Evolutionary conservation across 1,140 invertebrate genomes (phyloP), one percentile per base, ranked within the genome.

Genomic region (Drosophila melanica): DNA sequence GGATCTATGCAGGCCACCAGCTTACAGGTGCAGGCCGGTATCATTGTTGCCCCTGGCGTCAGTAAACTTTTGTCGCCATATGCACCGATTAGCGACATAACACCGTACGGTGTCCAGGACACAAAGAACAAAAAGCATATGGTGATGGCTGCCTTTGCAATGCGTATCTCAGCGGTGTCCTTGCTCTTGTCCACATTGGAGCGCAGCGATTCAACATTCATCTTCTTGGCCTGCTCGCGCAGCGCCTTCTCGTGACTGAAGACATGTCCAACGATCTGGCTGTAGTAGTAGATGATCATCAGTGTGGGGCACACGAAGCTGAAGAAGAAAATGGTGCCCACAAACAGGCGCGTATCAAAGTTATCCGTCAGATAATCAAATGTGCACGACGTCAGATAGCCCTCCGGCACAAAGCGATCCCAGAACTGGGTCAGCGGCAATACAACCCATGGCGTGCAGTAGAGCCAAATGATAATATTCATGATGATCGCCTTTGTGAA

Each of bases 141-240:
- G 1, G 96, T 96, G 53, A 97, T 95, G 0, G 96, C 96, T 3
- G 96, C 96, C 92, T 97, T 97, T 0, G 96, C 96, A 75, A 97
- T 97, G 42, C 95, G 93, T 57, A 97, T 94, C 92, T 97, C 96
- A 1, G 95, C 96, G 0, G 95, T 95, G 76, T 96, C 94, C 59
- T 93, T 91, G 57, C 94, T 94, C 11, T 94, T 92, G 35, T 94
- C 93, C 54, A 95, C 94, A 77, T 96, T 96, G 33, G 95, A 95
- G 67, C 96, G 92, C 11, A 98, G 89, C 39, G 96, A 97, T 68
- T 97, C 96, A 0, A 97, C 96, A 77, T 98, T 97, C 97, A 97
- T 98, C 90, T 97, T 97, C 87, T 97, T 97, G 0, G 96, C 96
- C 93, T 95, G 95, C 79, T 94, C 95, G 73, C 95, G 93, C 41